These are phyloP conservation scores for Heliconius himera DNA, from an alignment of 1,140 invertebrate genomes.

Conservation along the genomic window DNA sequence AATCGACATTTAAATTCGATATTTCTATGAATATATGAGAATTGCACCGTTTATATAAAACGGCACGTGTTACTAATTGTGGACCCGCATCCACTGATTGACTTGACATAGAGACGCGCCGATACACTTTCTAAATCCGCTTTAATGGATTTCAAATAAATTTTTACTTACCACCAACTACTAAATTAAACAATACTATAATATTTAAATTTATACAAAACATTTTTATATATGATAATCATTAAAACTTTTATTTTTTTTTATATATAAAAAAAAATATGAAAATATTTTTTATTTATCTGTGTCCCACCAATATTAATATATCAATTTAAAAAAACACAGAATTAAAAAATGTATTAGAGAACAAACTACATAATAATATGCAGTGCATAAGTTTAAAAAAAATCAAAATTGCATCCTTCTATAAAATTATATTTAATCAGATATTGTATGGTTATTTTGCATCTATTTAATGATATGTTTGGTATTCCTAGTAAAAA, in stretches of 20 bases:
- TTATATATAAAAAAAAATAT: no score
- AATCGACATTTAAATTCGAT: slow-evolving; percentile 50
- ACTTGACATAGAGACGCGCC: slow-evolving; percentile 58
- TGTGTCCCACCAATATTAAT: background rate
- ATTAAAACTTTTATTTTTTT: no score
- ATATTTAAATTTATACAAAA: background rate
- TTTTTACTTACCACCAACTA: background rate
- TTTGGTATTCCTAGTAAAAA: slow-evolving; percentile 43
- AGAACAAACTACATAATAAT: background rate
- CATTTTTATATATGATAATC: no score
- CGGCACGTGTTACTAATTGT: slow-evolving; percentile 75
- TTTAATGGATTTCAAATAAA: slow-evolving; percentile 14
- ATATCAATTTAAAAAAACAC: background rate
- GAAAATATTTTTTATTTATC: background rate
- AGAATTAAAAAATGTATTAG: background rate
- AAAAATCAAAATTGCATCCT: background rate
- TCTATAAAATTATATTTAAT: background rate
- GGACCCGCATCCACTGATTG: slow-evolving; percentile 75
- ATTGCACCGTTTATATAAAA: slow-evolving; percentile 60
- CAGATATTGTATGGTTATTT: slow-evolving; percentile 24
- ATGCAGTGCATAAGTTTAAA: no score
- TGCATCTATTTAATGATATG: slow-evolving; percentile 30
- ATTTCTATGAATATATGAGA: slow-evolving; percentile 71
- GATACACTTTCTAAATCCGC: slow-evolving; percentile 42
- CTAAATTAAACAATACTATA: background rate